Evolutionary conservation across 2,113 vertebrate species (phyloP).

Genomic region (Chionomys nivalis): DNA sequence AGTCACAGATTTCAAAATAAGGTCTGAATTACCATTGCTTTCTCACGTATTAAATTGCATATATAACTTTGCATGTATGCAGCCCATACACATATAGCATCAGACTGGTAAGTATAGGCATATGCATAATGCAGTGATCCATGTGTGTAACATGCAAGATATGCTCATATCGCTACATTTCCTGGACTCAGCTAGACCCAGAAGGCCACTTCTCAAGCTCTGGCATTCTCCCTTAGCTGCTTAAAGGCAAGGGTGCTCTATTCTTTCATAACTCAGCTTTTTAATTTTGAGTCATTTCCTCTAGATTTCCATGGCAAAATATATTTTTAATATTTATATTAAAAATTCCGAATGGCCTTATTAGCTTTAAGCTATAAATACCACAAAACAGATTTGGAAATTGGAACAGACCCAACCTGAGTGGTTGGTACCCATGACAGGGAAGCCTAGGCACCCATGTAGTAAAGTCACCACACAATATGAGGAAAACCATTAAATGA

Average conservation of each 20-base stretch:
- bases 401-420: conserved; percentile 87
- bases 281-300: conserved; percentile 84
- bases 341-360: conserved; percentile 85
- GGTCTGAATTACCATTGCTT: neutral
- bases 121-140: neutral
- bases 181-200: conserved; percentile 2
- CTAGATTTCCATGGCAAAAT: conserved; percentile 82
- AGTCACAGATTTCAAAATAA: conserved; percentile 16
- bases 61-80: neutral
- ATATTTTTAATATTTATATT: conserved; percentile 86
- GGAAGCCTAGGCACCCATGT: conserved; percentile 83
- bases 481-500: conserved; percentile 89
- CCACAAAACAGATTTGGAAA: conserved; percentile 88
- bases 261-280: conserved; percentile 69
- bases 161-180: neutral
- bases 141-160: neutral
- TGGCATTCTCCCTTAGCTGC: neutral
- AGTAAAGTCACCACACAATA: conserved; percentile 90
- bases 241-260: conserved; percentile 63
- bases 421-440: conserved; percentile 84
- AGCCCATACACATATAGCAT: neutral
- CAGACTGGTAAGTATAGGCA: accelerated
- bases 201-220: conserved; percentile 30
- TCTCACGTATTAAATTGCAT: neutral
- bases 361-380: conserved; percentile 88